phyloP scores from a whole-genome alignment of 2,113 vertebrate species.

The Microtus oregoni region DNA sequence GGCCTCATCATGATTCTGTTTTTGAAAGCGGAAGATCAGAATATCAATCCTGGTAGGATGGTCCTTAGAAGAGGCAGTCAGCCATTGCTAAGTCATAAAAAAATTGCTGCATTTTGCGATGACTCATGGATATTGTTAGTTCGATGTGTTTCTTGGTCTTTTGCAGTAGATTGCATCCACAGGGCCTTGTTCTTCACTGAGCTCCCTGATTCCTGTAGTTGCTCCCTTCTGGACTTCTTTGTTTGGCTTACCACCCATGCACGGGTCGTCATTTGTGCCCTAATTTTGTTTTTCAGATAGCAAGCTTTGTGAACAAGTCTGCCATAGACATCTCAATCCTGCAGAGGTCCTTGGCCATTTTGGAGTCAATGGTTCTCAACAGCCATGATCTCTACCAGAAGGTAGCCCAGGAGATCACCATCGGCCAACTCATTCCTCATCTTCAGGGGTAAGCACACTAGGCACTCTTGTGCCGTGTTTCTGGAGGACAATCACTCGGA shows the following conservation, averaged over 20 bases:
- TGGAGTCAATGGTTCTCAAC: slow-evolving; percentile 99
- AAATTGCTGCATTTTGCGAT: background rate
- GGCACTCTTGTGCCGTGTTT: background rate
- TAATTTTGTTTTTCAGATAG: slow-evolving; percentile 90
- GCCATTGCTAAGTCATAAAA: background rate
- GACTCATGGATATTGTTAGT: too few relatives aligned
- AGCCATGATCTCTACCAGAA: slow-evolving; percentile 99
- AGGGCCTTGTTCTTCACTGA: background rate
- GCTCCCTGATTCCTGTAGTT: background rate
- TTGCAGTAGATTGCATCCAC: background rate
- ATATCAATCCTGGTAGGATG: background rate
- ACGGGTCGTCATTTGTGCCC: accelerated
- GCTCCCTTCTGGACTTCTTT: accelerated
- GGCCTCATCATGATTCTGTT: background rate
- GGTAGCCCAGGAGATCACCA: slow-evolving; percentile 99
- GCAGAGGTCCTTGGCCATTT: slow-evolving; percentile 96
- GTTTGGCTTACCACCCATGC: accelerated
- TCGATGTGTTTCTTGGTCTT: accelerated
- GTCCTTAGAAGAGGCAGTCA: background rate
- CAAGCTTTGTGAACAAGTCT: slow-evolving; percentile 97
- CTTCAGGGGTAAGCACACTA: slow-evolving; percentile 93
- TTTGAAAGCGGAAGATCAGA: background rate
- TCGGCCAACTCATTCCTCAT: slow-evolving; percentile 97
- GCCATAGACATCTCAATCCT: slow-evolving; percentile 95
- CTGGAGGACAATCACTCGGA: background rate